These are phyloP conservation scores for Bombyx mandarina DNA, from an alignment of 1,140 invertebrate species.

Conservation along the genomic window DNA sequence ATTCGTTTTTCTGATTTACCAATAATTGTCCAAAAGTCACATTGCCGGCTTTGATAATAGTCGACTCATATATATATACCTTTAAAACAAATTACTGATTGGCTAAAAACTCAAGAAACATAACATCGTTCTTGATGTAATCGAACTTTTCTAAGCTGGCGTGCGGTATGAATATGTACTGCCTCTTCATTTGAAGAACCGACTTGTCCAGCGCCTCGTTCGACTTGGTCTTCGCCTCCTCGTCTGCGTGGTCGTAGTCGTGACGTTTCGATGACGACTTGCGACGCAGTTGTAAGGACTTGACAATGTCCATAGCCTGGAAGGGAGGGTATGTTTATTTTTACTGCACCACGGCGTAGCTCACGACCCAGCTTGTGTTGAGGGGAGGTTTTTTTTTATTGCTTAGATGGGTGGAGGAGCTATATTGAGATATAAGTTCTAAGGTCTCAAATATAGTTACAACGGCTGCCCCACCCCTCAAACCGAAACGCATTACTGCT, in stretches of 20 bases:
- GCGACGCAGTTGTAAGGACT: constrained; percentile 51
- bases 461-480: too few relatives aligned
- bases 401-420: too few relatives aligned
- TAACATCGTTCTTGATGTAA: constrained; percentile 75
- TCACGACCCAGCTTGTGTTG: too few relatives aligned
- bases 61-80: too few relatives aligned
- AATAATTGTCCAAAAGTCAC: too few relatives aligned
- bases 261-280: constrained; percentile 44
- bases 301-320: constrained; percentile 68
- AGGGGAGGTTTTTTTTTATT: too few relatives aligned
- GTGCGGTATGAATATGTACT: constrained; percentile 83
- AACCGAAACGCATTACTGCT: too few relatives aligned
- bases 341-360: too few relatives aligned
- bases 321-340: constrained; percentile 6
- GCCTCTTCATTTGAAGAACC: constrained; percentile 65
- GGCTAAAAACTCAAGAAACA: constrained; percentile 76
- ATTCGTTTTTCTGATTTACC: too few relatives aligned
- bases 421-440: too few relatives aligned
- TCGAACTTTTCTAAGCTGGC: constrained; percentile 75
- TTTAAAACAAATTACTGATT: constrained; percentile 26
- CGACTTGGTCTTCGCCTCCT: constrained; percentile 38
- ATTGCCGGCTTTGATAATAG: too few relatives aligned
- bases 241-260: constrained; percentile 39
- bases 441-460: too few relatives aligned
- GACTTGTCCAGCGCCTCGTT: constrained; percentile 43